Base-by-base conservation (phyloP, 2,113 vertebrate species). In the Phaethon lepturus region DNA sequence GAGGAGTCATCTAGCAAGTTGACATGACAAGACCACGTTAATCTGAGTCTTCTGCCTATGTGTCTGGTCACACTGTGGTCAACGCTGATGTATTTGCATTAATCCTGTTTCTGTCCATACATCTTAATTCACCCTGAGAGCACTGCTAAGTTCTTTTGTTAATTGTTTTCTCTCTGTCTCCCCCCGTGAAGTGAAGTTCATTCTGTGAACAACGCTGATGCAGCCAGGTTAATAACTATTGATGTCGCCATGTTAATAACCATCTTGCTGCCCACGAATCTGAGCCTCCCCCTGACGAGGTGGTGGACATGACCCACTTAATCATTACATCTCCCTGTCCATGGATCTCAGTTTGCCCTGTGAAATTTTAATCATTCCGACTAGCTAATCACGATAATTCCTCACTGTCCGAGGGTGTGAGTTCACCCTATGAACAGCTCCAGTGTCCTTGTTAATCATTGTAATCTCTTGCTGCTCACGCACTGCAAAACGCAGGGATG, bases 151-250 rank as follows among this genome's bases (percentile, higher is more conserved):
- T 88, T 90, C 90, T 82, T 88, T 44, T 90, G 90, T 88, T 96
- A 96, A 96, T 97, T 60, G 44, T 84, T 98, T 97, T 93, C 83
- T 93, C 40, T 69, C 76, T 14, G 64, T 82, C 64, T 96, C 69
- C 92, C 66, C 80, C 93, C 17, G 3, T 31, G 86, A 94, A 97
- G 83, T 0, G 28, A 47, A 91, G 89, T 97, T 97, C 96, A 92
- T 97, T 74, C 74, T 13, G 75, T 40, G 97, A 59, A 42, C 96
- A 91, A 3, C 42, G 7, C 91, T 23, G 91, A 86, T 78, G 74
- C 72, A 95, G 89, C 83, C 82, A 96, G 95, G 92, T 97, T 98
- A 97, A 97, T 97, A 97, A 97, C 94, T 96, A 94, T 93, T 93
- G 95, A 96, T 97, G 93, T 94, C 35, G 9, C 9, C 82, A 83